These are phyloP conservation scores for Euura lappo DNA, from an alignment of 1,140 invertebrate genomes.

Conservation along the genomic window DNA sequence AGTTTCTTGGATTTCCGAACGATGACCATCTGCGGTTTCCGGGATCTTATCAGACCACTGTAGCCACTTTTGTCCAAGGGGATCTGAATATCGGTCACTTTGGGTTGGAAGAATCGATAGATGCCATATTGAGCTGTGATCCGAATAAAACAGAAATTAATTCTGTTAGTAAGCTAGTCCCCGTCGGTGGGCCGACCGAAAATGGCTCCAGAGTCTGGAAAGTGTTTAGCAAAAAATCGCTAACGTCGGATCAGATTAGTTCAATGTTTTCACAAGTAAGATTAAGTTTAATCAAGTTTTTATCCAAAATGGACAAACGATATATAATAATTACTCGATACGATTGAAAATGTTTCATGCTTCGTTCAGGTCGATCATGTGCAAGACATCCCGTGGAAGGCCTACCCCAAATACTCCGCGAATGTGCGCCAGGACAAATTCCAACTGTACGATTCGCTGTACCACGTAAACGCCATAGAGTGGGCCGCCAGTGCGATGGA, in stretches of 20 bases:
- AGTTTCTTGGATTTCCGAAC: constrained; percentile 47
- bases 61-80: constrained; percentile 67
- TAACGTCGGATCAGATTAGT: constrained; percentile 57
- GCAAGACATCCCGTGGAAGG: constrained; percentile 61
- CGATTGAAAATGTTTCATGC: too few species aligned
- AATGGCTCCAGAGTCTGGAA: constrained; percentile 61
- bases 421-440: constrained; percentile 59
- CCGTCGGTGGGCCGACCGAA: constrained; percentile 48
- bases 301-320: neutral
- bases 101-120: constrained; percentile 47
- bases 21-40: constrained; percentile 34
- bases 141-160: constrained; percentile 49
- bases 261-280: constrained; percentile 61
- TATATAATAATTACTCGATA: neutral
- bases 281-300: constrained; percentile 12
- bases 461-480: constrained; percentile 74
- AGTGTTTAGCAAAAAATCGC: constrained; percentile 62
- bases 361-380: constrained; percentile 37
- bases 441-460: constrained; percentile 63
- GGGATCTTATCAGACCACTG: constrained; percentile 63
- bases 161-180: constrained; percentile 51
- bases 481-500: constrained; percentile 76
- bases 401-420: constrained; percentile 68
- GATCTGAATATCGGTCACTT: constrained; percentile 60
- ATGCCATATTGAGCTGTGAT: constrained; percentile 62